A percentile compares a stretch with the other conserved stretches of the same genome.
Evolutionary conservation across 2,113 vertebrate genomes (phyloP).

Genomic region (Gulo gulo): DNA sequence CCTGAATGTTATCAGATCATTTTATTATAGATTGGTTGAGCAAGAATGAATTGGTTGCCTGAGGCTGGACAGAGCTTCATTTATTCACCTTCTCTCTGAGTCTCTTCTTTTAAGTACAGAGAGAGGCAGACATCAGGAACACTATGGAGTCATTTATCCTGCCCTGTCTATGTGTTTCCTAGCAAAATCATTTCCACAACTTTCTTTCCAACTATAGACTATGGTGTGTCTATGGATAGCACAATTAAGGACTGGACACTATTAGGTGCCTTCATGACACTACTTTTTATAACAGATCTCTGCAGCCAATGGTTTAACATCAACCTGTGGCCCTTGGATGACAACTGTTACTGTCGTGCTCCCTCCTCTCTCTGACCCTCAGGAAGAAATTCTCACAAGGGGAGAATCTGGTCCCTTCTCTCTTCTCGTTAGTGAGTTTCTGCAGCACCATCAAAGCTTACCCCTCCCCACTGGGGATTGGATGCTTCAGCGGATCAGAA

Average conservation of each 20-base stretch:
- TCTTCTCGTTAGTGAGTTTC: neutral
- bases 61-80: neutral
- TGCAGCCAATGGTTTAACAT: neutral
- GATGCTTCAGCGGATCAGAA: neutral
- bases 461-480: neutral
- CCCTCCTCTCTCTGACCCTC: neutral
- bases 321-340: neutral
- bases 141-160: neutral
- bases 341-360: neutral
- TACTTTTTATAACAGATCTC: neutral
- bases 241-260: neutral
- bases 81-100: neutral
- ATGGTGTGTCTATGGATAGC: neutral
- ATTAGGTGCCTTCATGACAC: neutral
- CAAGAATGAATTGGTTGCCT: neutral
- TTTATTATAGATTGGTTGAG: neutral
- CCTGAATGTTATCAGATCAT: neutral
- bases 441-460: neutral
- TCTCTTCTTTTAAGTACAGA: neutral
- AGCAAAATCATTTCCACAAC: constrained; percentile 15
- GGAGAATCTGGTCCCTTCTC: neutral
- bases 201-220: neutral
- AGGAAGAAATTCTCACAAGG: neutral
- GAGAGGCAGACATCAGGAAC: neutral
- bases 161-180: neutral